phyloP scores from a whole-genome alignment of 2,113 vertebrate species.

The Haliaeetus leucogaster region DNA sequence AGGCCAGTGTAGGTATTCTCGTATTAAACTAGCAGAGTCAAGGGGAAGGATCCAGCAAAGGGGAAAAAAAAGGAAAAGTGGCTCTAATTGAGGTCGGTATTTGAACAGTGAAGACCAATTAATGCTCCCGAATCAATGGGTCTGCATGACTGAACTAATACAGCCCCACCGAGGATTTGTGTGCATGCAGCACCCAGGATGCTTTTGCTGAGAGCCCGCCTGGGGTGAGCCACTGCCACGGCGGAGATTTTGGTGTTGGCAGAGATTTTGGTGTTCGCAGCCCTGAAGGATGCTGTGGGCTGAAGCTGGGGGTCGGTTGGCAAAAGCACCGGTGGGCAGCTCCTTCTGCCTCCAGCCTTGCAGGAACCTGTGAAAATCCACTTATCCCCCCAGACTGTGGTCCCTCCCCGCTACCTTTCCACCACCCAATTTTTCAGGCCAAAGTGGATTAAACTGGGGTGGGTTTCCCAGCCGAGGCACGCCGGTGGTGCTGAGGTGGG shows the following conservation, averaged over 20 bases:
- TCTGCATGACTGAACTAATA: not conserved
- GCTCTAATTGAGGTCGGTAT: conserved; percentile 16
- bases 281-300: not conserved
- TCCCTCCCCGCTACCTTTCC: not conserved
- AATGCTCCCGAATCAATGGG: conserved; percentile 22
- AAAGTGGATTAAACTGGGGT: not conserved
- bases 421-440: not conserved
- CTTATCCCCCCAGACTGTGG: accelerated
- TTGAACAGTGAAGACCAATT: conserved; percentile 35
- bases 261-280: not conserved
- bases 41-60: not conserved
- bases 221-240: not conserved
- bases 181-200: accelerated
- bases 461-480: accelerated
- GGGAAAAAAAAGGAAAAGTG: not conserved
- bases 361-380: not conserved
- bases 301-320: not conserved
- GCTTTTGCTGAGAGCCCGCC: not conserved
- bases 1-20: not conserved
- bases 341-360: not conserved
- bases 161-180: not conserved
- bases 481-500: not conserved
- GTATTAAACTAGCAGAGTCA: conserved; percentile 23
- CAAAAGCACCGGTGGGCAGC: not conserved
- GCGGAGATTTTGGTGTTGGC: not conserved